Conservation (phyloP, 2,888 invertebrate genomes). For the Xestia rhomboidea region DNA sequence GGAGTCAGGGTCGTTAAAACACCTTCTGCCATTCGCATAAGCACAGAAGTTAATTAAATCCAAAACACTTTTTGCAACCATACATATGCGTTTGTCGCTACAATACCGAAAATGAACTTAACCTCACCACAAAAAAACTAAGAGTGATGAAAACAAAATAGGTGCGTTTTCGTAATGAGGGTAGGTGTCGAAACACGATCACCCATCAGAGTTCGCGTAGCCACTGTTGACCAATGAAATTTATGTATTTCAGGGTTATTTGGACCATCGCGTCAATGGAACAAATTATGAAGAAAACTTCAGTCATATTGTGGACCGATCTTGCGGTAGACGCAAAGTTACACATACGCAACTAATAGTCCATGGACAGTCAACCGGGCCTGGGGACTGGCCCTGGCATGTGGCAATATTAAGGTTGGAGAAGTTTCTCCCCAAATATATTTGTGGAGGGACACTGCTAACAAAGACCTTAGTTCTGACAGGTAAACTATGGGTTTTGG, state of each 20-base stretch:
- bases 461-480: constrained; percentile 74
- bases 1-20: too few species aligned
- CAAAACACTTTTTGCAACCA: too few species aligned
- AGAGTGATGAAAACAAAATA: too few species aligned
- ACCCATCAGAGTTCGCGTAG: too few species aligned
- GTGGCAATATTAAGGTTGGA: constrained; percentile 76
- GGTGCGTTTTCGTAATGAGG: too few species aligned
- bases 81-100: too few species aligned
- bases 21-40: too few species aligned
- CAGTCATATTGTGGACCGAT: constrained; percentile 21
- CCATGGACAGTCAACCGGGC: constrained; percentile 75
- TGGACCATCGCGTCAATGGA: rapidly evolving
- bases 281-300: not conserved
- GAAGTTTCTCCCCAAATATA: constrained; percentile 71
- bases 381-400: constrained; percentile 87
- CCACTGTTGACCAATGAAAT: too few species aligned
- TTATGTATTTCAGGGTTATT: not conserved
- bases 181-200: too few species aligned
- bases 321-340: constrained; percentile 77
- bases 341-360: constrained; percentile 78
- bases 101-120: too few species aligned
- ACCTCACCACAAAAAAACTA: too few species aligned
- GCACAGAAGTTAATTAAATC: too few species aligned
- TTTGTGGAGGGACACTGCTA: constrained; percentile 82
- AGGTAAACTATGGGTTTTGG: constrained; percentile 56